Base-by-base conservation (phyloP, 2,797 vertebrate genomes). In the Miichthys miiuy region DNA sequence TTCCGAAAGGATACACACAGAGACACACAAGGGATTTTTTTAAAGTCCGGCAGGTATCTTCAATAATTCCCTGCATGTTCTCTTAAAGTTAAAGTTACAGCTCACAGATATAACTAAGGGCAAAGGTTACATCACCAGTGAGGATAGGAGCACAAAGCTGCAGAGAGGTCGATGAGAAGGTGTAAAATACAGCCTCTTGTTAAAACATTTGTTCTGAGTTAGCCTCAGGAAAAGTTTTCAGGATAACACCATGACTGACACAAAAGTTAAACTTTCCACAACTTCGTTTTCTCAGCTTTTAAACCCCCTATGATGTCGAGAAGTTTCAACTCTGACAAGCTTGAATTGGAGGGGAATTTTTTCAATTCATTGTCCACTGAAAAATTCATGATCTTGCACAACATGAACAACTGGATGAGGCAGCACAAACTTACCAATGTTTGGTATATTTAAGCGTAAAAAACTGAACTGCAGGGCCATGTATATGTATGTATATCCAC, bases 71-170 rank as follows among this genome's bases (percentile, higher is more conserved):
- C 12, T 4, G 13, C 25, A 46, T 13, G 2, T 62, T 63, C 48
- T 12, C 52, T 3, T 9, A 34, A 34, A 34, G 30, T 10, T 51
- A 21, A 63, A 68, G 46, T 25, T n/a, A 38, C 58, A 20, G 38
- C 20, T n/a, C 23, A 18, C 0, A 52, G 5, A 56, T 16, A 11
- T 38, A 48, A 61, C 1, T 0, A 16, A 92, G 87, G 91, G 87
- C 80, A 83, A 0, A 83, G 65, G 94, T 96, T 95, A 88, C 92
- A 93, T 95, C 92, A 95, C 95, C 93, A 75, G 61, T 70, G 73
- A 79, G 70, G 64, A 58, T 7, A 65, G 38, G 46, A 72, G 68
- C 51, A 57, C 3, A 38, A 23, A 38, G 27, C 70, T 34, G 76
- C 71, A 42, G 54, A 38, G 48, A 58, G 61, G 78, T 60, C 4